Evolutionary conservation across 53 echinoderm and acorn worm genomes (phyloP), one percentile per base, ranked within the genome.

Genomic region (Henricia sp.): DNA sequence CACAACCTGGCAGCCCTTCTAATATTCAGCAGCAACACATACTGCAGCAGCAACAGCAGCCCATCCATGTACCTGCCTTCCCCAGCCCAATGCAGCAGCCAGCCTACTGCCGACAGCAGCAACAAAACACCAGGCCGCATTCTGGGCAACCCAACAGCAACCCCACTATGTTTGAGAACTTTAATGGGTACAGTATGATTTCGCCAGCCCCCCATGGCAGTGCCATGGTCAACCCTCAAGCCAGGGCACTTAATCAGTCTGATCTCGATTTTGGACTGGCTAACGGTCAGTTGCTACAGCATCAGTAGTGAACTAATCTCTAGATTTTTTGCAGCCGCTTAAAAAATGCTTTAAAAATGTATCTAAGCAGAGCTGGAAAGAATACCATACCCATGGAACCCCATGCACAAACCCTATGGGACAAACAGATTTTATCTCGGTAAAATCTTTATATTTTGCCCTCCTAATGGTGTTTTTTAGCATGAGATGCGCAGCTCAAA

Each of bases 41-140:
- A 28, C 16, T 52, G 51, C 82, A 88, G 39, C 89, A 89, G 70
- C 84, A 89, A 24, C 75, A 69, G 48, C 77, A 77, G 42, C 80
- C 77, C 37, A 41, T 66, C n/a, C 59, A 46, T 32, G 29, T 39
- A 42, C 21, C 37, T 34, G 39, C 71, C 56, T 63, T 51, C 73
- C 32, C 73, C 42, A 28, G 69, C 37, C 67, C 70, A 60, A 43
- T 38, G 32, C 63, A 62, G 63, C 80, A 64, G 80, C 30, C 80
- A 9, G 28, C 56, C 64, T 80, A 64, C 80, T 80, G 63, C 64
- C 62, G 80, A 36, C 80, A 60, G 4, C 77, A 77, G 80, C 80
- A 80, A 24, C 80, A 80, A 29, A 57, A 64, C 48, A 80, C 25
- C 50, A 26, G 80, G 43, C 9, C 64, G 3, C 46, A 41, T 3